These are phyloP conservation scores for Trachops cirrhosus DNA, from an alignment of 2,797 vertebrate genomes.

Conservation along the genomic window DNA sequence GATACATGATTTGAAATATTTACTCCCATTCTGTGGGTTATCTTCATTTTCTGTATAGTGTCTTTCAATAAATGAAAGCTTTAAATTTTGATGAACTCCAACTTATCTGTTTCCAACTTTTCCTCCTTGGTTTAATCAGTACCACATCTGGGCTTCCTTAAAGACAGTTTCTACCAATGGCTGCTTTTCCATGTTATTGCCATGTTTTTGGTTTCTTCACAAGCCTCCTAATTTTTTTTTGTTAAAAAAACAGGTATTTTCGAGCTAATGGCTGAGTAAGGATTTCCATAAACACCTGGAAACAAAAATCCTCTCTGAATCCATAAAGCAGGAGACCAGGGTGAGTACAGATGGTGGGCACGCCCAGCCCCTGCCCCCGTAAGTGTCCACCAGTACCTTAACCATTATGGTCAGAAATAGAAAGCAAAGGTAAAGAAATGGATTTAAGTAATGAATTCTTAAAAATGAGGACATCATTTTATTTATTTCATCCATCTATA, in stretches of 20 bases:
- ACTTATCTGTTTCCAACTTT: background rate
- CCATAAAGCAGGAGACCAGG: background rate
- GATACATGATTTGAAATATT: background rate
- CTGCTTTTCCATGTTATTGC: background rate
- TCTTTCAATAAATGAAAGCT: background rate
- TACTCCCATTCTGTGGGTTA: background rate
- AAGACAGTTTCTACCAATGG: background rate
- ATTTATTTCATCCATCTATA: background rate
- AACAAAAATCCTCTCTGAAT: constrained; percentile 34
- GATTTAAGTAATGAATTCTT: background rate
- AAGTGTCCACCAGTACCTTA: background rate
- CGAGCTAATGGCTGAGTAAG: too few species aligned
- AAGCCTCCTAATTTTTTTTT: background rate
- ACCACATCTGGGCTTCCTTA: background rate
- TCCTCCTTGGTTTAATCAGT: background rate
- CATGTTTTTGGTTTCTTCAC: background rate
- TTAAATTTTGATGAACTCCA: background rate
- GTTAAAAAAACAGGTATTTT: background rate
- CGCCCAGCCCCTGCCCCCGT: background rate
- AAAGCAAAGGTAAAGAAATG: constrained; percentile 7
- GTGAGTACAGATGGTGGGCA: background rate
- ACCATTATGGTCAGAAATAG: background rate
- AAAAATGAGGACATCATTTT: background rate
- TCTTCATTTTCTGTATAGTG: background rate
- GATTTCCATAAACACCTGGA: background rate